phyloP scores from a whole-genome alignment of 2,113 vertebrate species.

The Megaptera novaeangliae region DNA sequence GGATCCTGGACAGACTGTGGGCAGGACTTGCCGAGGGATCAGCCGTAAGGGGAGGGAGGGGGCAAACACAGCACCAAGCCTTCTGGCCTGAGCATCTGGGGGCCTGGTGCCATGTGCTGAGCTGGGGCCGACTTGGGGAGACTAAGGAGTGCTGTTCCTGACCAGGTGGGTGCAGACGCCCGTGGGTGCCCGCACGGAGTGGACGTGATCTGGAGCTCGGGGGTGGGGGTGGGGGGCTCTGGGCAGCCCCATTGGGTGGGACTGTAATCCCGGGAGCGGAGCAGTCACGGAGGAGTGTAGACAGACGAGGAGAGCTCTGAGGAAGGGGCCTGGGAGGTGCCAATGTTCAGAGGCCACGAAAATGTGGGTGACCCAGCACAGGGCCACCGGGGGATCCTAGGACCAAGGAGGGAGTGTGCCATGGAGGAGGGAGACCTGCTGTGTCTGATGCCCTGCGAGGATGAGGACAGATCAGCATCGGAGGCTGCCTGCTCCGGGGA shows the following conservation, averaged over 20 bases:
- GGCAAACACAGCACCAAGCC: background rate
- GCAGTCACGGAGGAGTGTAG: background rate
- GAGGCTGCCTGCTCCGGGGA: background rate
- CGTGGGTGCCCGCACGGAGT: accelerated
- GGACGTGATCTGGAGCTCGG: accelerated
- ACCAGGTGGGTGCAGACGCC: accelerated
- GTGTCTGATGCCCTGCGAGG: background rate
- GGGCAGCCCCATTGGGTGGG: too few relatives aligned
- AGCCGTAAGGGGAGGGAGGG: accelerated
- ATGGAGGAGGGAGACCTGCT: background rate
- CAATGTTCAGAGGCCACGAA: accelerated
- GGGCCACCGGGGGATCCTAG: background rate
- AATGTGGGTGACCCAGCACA: background rate
- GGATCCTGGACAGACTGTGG: background rate
- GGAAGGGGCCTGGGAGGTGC: background rate
- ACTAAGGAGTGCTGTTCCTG: too few relatives aligned
- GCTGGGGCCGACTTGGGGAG: background rate
- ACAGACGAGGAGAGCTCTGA: background rate
- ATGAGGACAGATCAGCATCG: accelerated
- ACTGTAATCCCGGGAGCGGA: background rate
- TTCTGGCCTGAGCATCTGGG: background rate
- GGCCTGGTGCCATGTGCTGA: accelerated
- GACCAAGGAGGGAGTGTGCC: too few relatives aligned
- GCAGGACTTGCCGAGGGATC: background rate
- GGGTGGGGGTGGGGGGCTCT: background rate